A percentile compares a stretch with the other conserved stretches of the same genome.
Conservation (phyloP, 2,888 invertebrate species). For the Xestoiulus laeticollis region DNA sequence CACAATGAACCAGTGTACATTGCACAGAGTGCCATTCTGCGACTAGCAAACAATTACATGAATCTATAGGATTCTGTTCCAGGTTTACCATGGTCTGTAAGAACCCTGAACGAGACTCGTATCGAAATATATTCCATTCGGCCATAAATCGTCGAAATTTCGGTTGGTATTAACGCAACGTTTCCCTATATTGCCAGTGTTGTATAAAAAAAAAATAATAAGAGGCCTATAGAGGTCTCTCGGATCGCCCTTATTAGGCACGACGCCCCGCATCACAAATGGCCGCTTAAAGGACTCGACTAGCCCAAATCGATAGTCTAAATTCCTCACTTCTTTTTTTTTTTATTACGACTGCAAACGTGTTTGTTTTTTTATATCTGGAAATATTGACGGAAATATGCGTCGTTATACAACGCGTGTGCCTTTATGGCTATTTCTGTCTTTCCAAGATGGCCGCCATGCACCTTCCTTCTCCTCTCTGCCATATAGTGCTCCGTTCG, state of each 20-base stretch:
- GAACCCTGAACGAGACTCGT: too few relatives aligned
- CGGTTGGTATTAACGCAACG: not conserved
- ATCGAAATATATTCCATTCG: too few relatives aligned
- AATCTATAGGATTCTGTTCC: too few relatives aligned
- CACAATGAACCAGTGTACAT: too few relatives aligned
- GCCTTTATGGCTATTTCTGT: not conserved
- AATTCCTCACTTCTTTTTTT: not conserved
- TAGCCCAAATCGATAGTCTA: slow-evolving; percentile 20
- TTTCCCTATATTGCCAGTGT: not conserved
- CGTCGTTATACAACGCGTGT: slow-evolving; percentile 1
- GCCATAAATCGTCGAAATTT: too few relatives aligned
- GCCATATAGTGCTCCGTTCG: not conserved
- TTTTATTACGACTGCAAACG: slow-evolving; percentile 30
- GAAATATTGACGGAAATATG: slow-evolving; percentile 36
- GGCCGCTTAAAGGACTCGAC: not conserved
- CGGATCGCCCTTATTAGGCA: slow-evolving; percentile 1
- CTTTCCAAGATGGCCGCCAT: not conserved
- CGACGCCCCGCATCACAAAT: slow-evolving; percentile 31
- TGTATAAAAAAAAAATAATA: too few relatives aligned
- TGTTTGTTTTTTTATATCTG: slow-evolving; percentile 19
- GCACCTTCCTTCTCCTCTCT: not conserved
- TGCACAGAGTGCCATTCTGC: too few relatives aligned
- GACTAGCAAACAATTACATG: too few relatives aligned
- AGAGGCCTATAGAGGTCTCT: not conserved
- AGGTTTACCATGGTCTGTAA: too few relatives aligned